phyloP scores from a whole-genome alignment of 2,888 invertebrate species.

The Hipparchia semele region DNA sequence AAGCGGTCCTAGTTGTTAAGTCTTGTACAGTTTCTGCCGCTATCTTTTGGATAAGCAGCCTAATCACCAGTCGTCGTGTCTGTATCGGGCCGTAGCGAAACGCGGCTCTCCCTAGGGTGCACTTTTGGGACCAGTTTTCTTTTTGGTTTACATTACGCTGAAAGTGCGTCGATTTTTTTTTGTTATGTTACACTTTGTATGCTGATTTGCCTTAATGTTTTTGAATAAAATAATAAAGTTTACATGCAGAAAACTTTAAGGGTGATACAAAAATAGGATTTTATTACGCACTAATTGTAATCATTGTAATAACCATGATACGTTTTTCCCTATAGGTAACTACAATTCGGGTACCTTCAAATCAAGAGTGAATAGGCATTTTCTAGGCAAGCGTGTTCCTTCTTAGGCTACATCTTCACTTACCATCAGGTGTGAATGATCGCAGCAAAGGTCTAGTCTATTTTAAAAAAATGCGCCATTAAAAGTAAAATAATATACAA shows the following conservation, averaged over 20 bases:
- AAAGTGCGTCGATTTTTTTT: constrained; percentile 82
- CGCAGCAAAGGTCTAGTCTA: no score
- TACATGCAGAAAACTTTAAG: not conserved
- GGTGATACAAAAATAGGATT: not conserved
- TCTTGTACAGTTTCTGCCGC: constrained; percentile 83
- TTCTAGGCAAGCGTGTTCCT: no score
- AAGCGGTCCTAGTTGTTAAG: constrained; percentile 83
- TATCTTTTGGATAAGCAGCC: constrained; percentile 82
- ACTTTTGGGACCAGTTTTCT: constrained; percentile 81
- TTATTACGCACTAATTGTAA: not conserved
- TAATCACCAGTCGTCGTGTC: constrained; percentile 83
- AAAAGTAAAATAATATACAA: not conserved
- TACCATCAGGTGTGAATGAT: no score
- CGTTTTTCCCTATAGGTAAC: not conserved
- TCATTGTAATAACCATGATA: not conserved
- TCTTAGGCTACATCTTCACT: no score
- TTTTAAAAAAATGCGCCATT: not conserved
- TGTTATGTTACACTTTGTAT: constrained; percentile 72
- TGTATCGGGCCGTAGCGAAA: constrained; percentile 78
- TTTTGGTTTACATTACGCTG: constrained; percentile 81
- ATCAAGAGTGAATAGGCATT: no score
- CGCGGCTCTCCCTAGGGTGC: constrained; percentile 77
- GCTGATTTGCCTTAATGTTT: constrained; percentile 70
- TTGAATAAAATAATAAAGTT: constrained; percentile 30
- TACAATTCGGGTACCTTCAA: no score